Evolutionary conservation across 1,140 invertebrate genomes (phyloP).

Genomic region (Cotesia glomerata): DNA sequence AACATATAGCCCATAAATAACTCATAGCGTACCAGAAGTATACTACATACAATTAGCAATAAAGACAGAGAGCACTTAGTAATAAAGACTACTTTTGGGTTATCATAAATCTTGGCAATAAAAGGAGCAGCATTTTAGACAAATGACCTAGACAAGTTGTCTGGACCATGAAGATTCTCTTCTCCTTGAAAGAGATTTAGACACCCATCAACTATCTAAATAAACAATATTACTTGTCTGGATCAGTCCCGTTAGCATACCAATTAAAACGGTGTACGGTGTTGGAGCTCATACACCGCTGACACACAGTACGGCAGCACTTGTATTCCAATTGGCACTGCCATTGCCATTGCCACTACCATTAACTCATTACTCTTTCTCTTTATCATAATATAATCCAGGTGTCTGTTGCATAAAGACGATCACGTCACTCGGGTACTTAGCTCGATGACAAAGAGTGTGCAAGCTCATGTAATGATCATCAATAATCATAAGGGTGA

Average conservation of each 20-base stretch:
- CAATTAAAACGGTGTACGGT: constrained; percentile 65
- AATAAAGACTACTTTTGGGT: background rate
- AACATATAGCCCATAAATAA: too few relatives aligned
- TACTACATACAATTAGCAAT: too few relatives aligned
- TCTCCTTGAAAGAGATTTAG: background rate
- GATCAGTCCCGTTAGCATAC: constrained; percentile 54
- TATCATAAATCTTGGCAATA: background rate
- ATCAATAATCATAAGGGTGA: background rate
- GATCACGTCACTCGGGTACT: constrained; percentile 1
- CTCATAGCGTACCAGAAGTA: too few relatives aligned
- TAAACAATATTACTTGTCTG: constrained; percentile 27
- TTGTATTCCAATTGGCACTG: background rate
- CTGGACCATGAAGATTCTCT: constrained; percentile 19
- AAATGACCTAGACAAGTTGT: constrained; percentile 22
- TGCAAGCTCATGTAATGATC: background rate
- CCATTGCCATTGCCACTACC: background rate
- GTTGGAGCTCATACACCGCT: constrained; percentile 52
- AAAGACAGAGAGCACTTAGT: too few relatives aligned
- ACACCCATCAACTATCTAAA: constrained; percentile 8
- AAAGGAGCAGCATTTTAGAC: background rate
- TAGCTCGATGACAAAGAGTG: background rate
- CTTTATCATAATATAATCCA: constrained; percentile 12
- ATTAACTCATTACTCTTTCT: constrained; percentile 12
- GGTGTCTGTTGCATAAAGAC: constrained; percentile 33
- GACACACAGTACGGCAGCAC: constrained; percentile 25